Percentiles rank a stretch among this genome's conserved stretches.
Conservation (phyloP, 35 echinoderm and acorn worm species). For the Anneissia japonica region DNA sequence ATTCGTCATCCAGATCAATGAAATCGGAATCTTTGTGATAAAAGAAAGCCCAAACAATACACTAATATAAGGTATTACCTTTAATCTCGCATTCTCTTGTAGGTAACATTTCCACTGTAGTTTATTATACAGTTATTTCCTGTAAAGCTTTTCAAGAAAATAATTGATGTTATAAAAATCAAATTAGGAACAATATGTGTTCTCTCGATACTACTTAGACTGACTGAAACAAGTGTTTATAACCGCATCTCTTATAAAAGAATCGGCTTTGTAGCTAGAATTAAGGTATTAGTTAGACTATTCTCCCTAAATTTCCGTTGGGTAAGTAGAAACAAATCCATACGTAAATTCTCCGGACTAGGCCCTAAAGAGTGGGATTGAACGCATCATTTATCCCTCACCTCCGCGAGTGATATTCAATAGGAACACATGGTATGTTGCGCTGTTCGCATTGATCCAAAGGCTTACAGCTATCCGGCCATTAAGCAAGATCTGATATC, state of each 20-base stretch:
- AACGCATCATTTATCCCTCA: conserved; percentile 1
- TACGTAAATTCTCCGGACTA: background rate
- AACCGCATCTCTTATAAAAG: background rate
- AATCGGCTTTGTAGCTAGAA: background rate
- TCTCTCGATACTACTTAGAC: background rate
- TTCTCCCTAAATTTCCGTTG: conserved; percentile 1
- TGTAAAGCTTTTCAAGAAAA: background rate
- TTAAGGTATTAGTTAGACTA: conserved; percentile 2
- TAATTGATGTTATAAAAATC: conserved; percentile 2
- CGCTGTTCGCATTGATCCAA: background rate
- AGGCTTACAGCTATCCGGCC: background rate
- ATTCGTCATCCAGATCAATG: background rate
- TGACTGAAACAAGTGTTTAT: background rate
- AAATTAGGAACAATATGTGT: background rate
- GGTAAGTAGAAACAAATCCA: background rate
- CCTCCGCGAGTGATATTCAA: background rate
- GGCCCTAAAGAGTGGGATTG: background rate
- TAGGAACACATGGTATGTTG: background rate
- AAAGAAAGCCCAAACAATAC: background rate
- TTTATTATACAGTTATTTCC: background rate
- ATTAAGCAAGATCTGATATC: background rate
- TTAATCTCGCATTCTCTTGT: background rate
- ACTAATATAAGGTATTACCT: background rate
- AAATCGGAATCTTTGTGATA: background rate
- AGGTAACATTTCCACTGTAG: background rate